Percentiles rank a stretch among this genome's conserved stretches.
phyloP scores from a whole-genome alignment of 1,140 invertebrate species.

The Conopomorpha cramerella region DNA sequence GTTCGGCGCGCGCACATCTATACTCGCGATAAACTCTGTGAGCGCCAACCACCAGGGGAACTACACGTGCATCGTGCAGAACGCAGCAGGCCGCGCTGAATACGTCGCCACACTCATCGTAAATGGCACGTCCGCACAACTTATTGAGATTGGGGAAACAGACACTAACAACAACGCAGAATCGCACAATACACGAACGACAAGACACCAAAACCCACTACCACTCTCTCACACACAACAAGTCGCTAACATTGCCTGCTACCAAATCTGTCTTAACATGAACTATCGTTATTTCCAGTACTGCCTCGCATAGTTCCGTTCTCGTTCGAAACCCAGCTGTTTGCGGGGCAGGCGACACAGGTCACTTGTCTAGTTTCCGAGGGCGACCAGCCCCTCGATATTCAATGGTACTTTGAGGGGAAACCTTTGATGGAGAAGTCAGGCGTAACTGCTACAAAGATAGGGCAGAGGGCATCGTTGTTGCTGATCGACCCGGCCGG shows the following conservation, averaged over 20 bases:
- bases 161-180: conserved; percentile 49
- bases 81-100: conserved; percentile 64
- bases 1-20: conserved; percentile 65
- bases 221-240: conserved; percentile 21
- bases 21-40: conserved; percentile 63
- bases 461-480: conserved; percentile 73
- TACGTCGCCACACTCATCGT: conserved; percentile 63
- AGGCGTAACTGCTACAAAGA: conserved; percentile 64
- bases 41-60: conserved; percentile 63
- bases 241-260: conserved; percentile 45
- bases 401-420: conserved; percentile 75
- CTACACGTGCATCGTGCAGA: conserved; percentile 71
- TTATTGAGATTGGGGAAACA: conserved; percentile 11
- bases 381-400: conserved; percentile 83
- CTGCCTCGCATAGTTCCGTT: conserved; percentile 74
- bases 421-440: conserved; percentile 65
- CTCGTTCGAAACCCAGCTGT: conserved; percentile 70
- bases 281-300: conserved; percentile 66
- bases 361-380: conserved; percentile 76
- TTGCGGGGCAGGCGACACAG: conserved; percentile 73
- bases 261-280: conserved; percentile 29
- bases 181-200: conserved; percentile 22
- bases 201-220: conserved; percentile 22
- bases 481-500: conserved; percentile 71
- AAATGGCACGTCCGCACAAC: conserved; percentile 56